These are phyloP conservation scores for Grammomys dolichurus DNA, from an alignment of 2,113 vertebrate genomes.

Conservation along the genomic window DNA sequence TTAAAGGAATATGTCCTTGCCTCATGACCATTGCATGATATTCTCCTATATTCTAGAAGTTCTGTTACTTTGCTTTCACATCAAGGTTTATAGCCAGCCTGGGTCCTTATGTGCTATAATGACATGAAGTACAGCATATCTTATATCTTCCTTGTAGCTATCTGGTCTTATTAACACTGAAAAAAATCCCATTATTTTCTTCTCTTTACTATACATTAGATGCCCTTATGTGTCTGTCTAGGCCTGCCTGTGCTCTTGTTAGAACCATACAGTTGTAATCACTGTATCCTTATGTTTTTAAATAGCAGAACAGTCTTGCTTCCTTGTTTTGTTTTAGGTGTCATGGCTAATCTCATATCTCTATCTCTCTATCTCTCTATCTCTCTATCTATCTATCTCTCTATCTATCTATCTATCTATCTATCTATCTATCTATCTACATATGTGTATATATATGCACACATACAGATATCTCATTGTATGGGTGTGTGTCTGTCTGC, in stretches of 20 bases:
- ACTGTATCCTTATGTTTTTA: background rate
- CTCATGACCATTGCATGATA: background rate
- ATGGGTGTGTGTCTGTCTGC: too few relatives aligned
- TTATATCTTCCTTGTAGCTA: background rate
- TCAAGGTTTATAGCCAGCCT: background rate
- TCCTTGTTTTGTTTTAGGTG: background rate
- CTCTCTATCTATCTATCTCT: too few relatives aligned
- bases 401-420: too few relatives aligned
- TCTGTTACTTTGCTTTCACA: background rate
- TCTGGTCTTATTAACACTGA: background rate
- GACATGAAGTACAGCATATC: background rate
- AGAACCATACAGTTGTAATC: background rate
- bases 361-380: too few relatives aligned
- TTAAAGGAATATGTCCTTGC: background rate
- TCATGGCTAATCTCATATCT: background rate
- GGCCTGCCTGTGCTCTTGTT: background rate
- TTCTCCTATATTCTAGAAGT: background rate
- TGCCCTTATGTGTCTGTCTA: background rate
- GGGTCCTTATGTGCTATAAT: background rate
- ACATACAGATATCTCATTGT: too few relatives aligned
- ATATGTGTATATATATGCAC: background rate
- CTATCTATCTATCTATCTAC: background rate
- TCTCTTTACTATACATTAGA: background rate
- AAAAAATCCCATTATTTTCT: background rate
- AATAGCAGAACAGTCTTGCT: background rate